Base-by-base conservation (phyloP, 2,113 vertebrate genomes). In the Thamnaconus septentrionalis region DNA sequence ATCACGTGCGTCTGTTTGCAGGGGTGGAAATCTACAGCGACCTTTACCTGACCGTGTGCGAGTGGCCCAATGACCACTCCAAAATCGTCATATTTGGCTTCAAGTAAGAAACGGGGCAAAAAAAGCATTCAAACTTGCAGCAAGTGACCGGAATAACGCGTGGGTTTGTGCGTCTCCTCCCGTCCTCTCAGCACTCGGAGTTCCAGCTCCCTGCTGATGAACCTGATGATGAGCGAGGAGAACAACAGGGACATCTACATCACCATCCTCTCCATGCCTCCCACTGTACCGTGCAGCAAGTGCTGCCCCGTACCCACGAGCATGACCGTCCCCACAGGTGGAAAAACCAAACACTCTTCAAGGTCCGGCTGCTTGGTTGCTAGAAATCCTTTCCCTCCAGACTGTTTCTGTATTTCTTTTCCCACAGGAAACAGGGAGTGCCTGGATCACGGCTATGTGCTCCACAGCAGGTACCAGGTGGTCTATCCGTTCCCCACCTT, bases 401-500 rank as follows among this genome's bases (percentile, higher is more conserved):
- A 48, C 12, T 48, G 18, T 31, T 31, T 31, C 42, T 5, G 7
- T 73, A 10, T 3, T 18, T 52, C 56, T 65, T 46, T 71, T 43
- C 56, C 59, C 75, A 46, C 83, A 73, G 92, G 92, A 31, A 85
- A 88, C 0, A 90, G 90, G 0, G 92, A 93, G 61, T 96, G 95
- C 83, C 86, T 96, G 59, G 91, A 92, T 65, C 95, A 96, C 0
- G 94, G 94, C 59, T 97, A 94, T 61, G 93, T 97, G 76, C 90
- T 97, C 51, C 94, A 97, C 73, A 95, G 94, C 73, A 92, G 94
- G 83, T 97, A 95, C 88, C 95, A 97, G 89, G 95, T 97, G 89
- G 95, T 97, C 1, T 96, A 96, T 73, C 95, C 95, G 0, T 96
- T 97, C 80, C 95, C 95, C 47, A 96, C 95, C 43, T 97, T 97